A percentile compares a stretch with the other conserved stretches of the same genome.
These are phyloP conservation scores for Sitobion miscanthi DNA, from an alignment of 1,140 invertebrate genomes.

Conservation along the genomic window DNA sequence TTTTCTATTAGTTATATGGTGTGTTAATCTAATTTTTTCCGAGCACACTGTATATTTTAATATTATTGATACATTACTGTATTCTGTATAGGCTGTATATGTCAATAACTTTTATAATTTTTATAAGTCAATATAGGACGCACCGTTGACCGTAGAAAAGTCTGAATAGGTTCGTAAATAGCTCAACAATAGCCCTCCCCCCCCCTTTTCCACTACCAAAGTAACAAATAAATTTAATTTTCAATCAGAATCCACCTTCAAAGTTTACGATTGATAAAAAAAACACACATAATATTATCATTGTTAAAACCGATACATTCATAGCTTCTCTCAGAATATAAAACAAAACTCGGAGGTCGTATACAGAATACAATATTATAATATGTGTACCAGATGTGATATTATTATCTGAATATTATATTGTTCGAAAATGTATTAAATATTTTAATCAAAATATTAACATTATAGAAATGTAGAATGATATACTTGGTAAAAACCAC, in stretches of 20 bases:
- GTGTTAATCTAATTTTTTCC: not conserved
- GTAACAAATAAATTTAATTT: too few relatives aligned
- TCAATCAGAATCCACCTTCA: not conserved
- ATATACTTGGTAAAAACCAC: not conserved
- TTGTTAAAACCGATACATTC: not conserved
- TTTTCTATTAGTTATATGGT: not conserved
- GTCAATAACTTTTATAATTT: not conserved
- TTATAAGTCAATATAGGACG: not conserved
- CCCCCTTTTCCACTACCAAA: too few relatives aligned
- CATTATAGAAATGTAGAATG: not conserved
- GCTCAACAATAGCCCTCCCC: not conserved
- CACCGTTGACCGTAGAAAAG: not conserved
- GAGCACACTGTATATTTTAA: not conserved
- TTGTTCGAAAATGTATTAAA: not conserved
- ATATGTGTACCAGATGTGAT: too few relatives aligned
- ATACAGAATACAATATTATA: not conserved
- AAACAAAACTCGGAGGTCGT: not conserved
- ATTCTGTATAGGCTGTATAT: too few relatives aligned
- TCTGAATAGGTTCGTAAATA: not conserved
- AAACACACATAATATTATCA: too few relatives aligned
- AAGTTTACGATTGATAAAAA: not conserved
- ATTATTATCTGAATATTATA: not conserved
- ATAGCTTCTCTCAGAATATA: not conserved
- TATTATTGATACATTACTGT: too few relatives aligned
- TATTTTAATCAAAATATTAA: not conserved